Evolutionary conservation across 2,797 vertebrate species (phyloP), one percentile per base, ranked within the genome.

Genomic region (Lagodon rhomboides): DNA sequence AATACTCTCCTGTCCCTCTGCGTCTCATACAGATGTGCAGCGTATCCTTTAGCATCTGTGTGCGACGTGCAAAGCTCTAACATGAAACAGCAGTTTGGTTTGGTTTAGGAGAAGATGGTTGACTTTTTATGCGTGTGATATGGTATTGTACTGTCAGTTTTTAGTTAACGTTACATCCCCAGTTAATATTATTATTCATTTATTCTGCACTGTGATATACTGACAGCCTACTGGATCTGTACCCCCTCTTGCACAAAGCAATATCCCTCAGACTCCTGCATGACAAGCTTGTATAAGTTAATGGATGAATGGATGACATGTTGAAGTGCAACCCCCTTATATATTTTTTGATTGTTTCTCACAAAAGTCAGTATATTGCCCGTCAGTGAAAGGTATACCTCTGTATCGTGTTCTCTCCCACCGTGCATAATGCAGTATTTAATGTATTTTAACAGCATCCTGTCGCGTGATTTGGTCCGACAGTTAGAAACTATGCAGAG

Each of bases 401-500:
- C 1, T 63, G 38, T 27, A 23, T 23, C 47, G 25, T 44, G 16
- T n/a, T 61, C 44, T n/a, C 3, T 54, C 61, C 53, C 12, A 34
- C 13, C 34, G 12, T 3, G 41, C 30, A 43, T 4, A 11, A n/a
- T 55, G 61, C 49, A 30, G 49, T 30, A 61, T 51, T 71, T 56
- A 38, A 73, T 59, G 15, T 27, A 70, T n/a, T 30, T 56, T 23
- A 55, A 38, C 17, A 67, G 46, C 61, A 34, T 30, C 41, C 18
- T 68, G 63, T 47, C 56, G n/a, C 41, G n/a, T 60, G 17, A 55
- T 66, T 70, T 46, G 41, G 10, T 68, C 9, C 34, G 44, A 23
- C 13, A 50, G 54, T 78, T 59, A 44, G 16, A 49, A 79, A 69
- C 62, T 46, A 54, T 53, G 44, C 61, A 66, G 54, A 70, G 25